Evolutionary conservation across 2,888 invertebrate genomes (phyloP).

Genomic region (Tiliacea aurago): DNA sequence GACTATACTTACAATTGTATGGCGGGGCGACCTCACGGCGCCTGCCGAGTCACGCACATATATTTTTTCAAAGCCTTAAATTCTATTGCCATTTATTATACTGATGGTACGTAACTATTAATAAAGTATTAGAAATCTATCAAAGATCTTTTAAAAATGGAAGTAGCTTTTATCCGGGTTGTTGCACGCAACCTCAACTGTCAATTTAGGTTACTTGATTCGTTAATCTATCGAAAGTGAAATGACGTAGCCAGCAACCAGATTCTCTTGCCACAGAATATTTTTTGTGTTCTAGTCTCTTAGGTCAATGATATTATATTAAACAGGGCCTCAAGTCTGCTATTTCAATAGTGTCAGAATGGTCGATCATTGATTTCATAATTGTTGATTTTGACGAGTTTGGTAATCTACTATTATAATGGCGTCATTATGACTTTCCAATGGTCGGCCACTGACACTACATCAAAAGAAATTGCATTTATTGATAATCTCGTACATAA

Average conservation of each 20-base stretch:
- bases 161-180: constrained; percentile 34
- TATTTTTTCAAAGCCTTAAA: constrained; percentile 86
- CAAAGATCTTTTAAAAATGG: constrained; percentile 51
- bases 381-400: no score
- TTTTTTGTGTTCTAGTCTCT: neutral
- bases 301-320: no score
- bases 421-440: no score
- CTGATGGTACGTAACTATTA: constrained; percentile 67
- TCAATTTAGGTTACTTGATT: constrained; percentile 3
- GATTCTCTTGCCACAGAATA: neutral
- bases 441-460: no score
- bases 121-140: constrained; percentile 66
- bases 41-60: constrained; percentile 89
- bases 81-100: constrained; percentile 76
- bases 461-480: no score
- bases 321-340: no score
- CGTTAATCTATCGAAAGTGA: constrained; percentile 2
- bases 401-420: no score
- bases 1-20: constrained; percentile 82
- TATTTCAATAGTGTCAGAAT: no score
- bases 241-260: neutral
- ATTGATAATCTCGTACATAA: no score
- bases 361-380: no score
- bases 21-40: constrained; percentile 87
- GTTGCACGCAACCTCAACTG: constrained; percentile 25